Evolutionary conservation across 1,140 invertebrate species (phyloP), one percentile per base, ranked within the genome.

Genomic region (Scylla paramamosain): DNA sequence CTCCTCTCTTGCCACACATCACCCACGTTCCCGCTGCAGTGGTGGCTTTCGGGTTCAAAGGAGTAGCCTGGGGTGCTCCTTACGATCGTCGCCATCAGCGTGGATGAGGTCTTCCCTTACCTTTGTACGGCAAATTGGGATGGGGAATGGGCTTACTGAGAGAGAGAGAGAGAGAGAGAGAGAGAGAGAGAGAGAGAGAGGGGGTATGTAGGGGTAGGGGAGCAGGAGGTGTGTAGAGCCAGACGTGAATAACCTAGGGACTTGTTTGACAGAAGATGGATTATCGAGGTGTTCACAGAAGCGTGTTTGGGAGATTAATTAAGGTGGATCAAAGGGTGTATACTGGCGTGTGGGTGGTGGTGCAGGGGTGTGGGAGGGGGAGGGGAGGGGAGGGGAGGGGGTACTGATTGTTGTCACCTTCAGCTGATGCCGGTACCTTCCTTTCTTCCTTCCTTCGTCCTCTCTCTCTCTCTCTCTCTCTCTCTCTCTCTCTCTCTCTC

Each of bases 271-370:
- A 77, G n/a, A 91, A 91, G 90, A 91, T 91, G 90, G 90, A 91
- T 91, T 91, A 91, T 31, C 29, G 90, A 32, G 90, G 67, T 91
- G 90, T 91, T 91, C 90, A 91, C 90, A 91, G 67, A 4, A 91
- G 90, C 90, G 52, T 31, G 67, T 46, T 59, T 77, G 29, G 46
- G 46, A 91, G 52, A 91, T 91, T 91, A 91, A 91, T 91, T 91
- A 91, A 91, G 59, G 90, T n/a, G 52, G 90, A 91, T 91, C 90
- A 91, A 91, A 91, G 90, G 52, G 39, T 77, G 20, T 77, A 77
- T n/a, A 77, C 67, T 77, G 67, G 67, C 67, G n/a, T 12, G 67
- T n/a, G 20, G 67, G n/a, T 12, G n/a, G 20, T n/a, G 67, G 67
- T 25, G 67, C 6, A 14, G 52, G 0, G 20, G 52, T 59, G 52